Percentiles rank a stretch among this genome's conserved stretches.
These are phyloP conservation scores for Drosophila eugracilis DNA, from an alignment of 1,140 invertebrate genomes.

Conservation along the genomic window DNA sequence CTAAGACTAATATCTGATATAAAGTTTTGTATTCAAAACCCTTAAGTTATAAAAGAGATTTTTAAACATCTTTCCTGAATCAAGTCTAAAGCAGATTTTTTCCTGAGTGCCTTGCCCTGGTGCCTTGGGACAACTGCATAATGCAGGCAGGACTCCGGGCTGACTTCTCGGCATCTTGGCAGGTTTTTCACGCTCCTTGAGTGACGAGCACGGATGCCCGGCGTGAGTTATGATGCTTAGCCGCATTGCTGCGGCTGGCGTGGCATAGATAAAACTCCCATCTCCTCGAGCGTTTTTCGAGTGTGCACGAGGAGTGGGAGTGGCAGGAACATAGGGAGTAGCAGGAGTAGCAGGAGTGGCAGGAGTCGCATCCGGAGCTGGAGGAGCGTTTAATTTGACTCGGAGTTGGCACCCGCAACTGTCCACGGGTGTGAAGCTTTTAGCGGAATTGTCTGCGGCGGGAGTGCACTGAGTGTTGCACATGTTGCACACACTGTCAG, in stretches of 20 bases:
- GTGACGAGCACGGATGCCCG: constrained; percentile 57
- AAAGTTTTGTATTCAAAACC: no score
- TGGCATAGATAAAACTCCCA: constrained; percentile 61
- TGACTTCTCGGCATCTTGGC: constrained; percentile 67
- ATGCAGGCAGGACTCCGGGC: constrained; percentile 48
- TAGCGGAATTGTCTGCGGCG: constrained; percentile 75
- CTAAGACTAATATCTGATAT: no score
- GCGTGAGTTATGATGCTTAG: constrained; percentile 79
- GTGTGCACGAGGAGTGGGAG: constrained; percentile 24
- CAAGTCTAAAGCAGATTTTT: not conserved
- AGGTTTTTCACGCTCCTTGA: constrained; percentile 75
- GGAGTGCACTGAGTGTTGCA: constrained; percentile 32
- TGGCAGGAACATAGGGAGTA: no score
- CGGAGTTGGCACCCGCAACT: constrained; percentile 47
- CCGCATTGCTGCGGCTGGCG: constrained; percentile 52
- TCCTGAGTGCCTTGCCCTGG: constrained; percentile 11
- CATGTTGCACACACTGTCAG: constrained; percentile 78
- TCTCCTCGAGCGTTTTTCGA: constrained; percentile 52
- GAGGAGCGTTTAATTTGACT: constrained; percentile 68
- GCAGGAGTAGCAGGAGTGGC: not conserved
- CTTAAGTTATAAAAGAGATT: not conserved
- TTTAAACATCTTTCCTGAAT: not conserved
- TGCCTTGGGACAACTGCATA: constrained; percentile 61
- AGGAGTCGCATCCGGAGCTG: constrained; percentile 5
- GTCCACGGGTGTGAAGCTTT: constrained; percentile 69